phyloP scores from a whole-genome alignment of 2,888 invertebrate species.

The Dyspetes luteomarginatus region DNA sequence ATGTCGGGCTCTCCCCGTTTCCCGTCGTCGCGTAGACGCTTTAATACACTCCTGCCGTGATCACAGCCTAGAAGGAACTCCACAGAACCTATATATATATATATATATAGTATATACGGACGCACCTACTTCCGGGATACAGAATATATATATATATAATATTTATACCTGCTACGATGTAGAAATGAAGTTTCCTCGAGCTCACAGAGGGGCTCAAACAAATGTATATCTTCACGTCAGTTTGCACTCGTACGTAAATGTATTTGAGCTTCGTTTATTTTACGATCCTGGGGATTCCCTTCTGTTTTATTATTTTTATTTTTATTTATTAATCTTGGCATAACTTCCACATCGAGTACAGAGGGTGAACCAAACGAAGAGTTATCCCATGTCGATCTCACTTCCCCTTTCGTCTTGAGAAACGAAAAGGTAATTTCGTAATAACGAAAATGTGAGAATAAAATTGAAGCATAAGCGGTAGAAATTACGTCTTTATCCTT shows the following conservation, averaged over 20 bases:
- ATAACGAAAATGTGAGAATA: slow-evolving; percentile 13
- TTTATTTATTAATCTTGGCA: no score
- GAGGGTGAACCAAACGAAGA: no score
- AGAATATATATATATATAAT: slow-evolving; percentile 6
- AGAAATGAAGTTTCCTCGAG: slow-evolving; percentile 51
- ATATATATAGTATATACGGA: slow-evolving; percentile 23
- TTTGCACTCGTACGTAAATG: slow-evolving; percentile 13
- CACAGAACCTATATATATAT: slow-evolving; percentile 14
- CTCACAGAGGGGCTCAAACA: slow-evolving; percentile 48
- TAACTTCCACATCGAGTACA: slow-evolving; percentile 15
- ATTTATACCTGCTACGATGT: slow-evolving; percentile 24
- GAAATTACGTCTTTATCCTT: slow-evolving; percentile 1
- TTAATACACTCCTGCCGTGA: slow-evolving; percentile 19
- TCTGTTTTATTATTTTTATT: not conserved
- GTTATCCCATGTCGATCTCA: slow-evolving; percentile 14
- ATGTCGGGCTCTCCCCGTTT: slow-evolving; percentile 50
- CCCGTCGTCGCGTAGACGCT: slow-evolving; percentile 43
- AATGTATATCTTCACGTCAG: not conserved
- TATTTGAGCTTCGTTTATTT: slow-evolving; percentile 48
- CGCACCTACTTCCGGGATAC: slow-evolving; percentile 63
- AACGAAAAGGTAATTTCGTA: slow-evolving; percentile 29
- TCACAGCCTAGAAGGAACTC: slow-evolving; percentile 50
- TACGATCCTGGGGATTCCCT: slow-evolving; percentile 32
- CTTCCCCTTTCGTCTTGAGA: not conserved
- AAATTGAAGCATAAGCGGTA: not conserved